Evolutionary conservation across 35 echinoderm and acorn worm genomes (phyloP).

Genomic region (Lytechinus variegatus): DNA sequence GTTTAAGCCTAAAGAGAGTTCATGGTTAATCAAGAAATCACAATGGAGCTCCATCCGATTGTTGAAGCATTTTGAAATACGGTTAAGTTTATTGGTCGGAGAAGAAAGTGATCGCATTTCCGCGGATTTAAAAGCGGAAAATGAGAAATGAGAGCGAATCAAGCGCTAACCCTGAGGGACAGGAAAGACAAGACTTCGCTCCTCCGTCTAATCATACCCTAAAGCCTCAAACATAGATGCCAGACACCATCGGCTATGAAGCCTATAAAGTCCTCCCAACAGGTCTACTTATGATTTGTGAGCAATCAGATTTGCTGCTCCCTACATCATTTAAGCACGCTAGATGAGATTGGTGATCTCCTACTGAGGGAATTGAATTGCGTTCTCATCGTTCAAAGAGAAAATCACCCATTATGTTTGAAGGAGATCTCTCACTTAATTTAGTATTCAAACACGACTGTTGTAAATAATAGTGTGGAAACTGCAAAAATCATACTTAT

Average conservation of each 20-base stretch:
- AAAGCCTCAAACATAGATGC: neutral
- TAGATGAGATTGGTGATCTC: constrained; percentile 1
- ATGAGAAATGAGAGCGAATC: neutral
- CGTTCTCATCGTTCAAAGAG: neutral
- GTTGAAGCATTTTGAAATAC: neutral
- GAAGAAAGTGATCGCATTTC: neutral
- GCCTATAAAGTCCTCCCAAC: neutral
- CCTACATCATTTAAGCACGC: neutral
- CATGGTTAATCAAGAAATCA: neutral
- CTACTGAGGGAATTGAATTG: neutral
- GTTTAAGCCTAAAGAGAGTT: no score
- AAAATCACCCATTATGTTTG: neutral
- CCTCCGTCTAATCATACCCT: neutral
- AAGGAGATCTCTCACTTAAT: neutral
- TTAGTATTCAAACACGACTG: neutral
- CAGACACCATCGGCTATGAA: neutral
- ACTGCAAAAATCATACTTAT: no score
- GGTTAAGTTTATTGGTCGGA: neutral
- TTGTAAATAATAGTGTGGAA: no score
- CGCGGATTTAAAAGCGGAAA: neutral
- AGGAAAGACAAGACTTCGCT: neutral
- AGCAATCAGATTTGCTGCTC: constrained; percentile 17
- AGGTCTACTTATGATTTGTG: neutral
- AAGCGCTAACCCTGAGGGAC: neutral
- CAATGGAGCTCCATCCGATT: neutral